These are phyloP conservation scores for Dasypogon diadema DNA, from an alignment of 2,888 invertebrate species.

Conservation along the genomic window DNA sequence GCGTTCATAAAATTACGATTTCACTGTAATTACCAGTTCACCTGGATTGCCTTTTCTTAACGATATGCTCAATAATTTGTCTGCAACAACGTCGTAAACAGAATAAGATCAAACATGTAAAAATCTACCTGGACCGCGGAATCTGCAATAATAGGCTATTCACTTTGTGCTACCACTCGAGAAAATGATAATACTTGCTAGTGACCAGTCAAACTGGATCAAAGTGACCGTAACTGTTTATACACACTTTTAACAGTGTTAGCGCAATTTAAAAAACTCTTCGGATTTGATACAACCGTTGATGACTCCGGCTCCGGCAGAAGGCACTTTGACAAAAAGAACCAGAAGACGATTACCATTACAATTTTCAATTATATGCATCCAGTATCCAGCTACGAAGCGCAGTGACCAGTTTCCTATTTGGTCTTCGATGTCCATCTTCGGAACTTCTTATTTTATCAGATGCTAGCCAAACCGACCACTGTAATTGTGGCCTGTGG, in stretches of 20 bases:
- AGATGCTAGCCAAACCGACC: slow-evolving; percentile 14
- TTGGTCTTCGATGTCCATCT: slow-evolving; percentile 41
- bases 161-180: slow-evolving; percentile 15
- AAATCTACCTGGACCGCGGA: slow-evolving; percentile 12
- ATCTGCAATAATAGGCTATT: slow-evolving; percentile 46
- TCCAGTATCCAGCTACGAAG: background rate
- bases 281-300: slow-evolving; percentile 28
- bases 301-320: background rate
- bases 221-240: slow-evolving; percentile 45
- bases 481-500: background rate
- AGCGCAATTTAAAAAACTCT: background rate
- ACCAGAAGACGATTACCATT: slow-evolving; percentile 1
- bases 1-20: slow-evolving; percentile 16
- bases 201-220: slow-evolving; percentile 49
- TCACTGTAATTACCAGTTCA: slow-evolving; percentile 32
- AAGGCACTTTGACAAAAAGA: background rate
- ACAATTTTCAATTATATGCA: slow-evolving; percentile 48
- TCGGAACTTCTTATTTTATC: slow-evolving; percentile 43
- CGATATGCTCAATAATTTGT: slow-evolving; percentile 9
- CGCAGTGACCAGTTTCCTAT: slow-evolving; percentile 46
- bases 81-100: slow-evolving; percentile 11
- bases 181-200: slow-evolving; percentile 20
- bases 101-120: background rate
- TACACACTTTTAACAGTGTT: slow-evolving; percentile 19
- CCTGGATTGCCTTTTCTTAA: background rate